Evolutionary conservation across 2,113 vertebrate species (phyloP).

Genomic region (Psittacula cyanocephala): DNA sequence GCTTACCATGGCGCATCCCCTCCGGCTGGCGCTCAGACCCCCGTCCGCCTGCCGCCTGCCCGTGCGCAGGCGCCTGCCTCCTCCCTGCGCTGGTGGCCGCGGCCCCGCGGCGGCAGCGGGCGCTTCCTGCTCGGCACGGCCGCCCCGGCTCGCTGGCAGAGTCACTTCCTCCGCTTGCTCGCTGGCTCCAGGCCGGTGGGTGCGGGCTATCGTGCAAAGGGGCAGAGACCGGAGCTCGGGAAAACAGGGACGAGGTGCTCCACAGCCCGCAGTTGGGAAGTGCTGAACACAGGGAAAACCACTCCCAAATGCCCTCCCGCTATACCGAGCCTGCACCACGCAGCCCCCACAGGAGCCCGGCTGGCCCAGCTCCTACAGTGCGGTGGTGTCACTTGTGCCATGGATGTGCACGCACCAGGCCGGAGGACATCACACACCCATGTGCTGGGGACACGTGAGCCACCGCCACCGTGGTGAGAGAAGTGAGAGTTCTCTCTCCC

Average conservation of each 20-base stretch:
- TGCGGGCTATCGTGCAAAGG: not conserved
- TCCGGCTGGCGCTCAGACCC: not conserved
- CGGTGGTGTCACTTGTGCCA: fast-evolving
- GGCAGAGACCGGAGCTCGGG: not conserved
- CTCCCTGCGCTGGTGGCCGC: not conserved
- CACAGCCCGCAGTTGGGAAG: not conserved
- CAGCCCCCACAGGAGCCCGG: not conserved
- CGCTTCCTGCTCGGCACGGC: not conserved
- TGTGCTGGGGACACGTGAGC: fast-evolving
- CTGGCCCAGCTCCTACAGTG: not conserved
- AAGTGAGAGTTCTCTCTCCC: not conserved
- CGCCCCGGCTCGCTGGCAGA: not conserved
- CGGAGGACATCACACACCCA: not conserved
- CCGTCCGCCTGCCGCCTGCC: not conserved
- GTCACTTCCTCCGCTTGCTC: not conserved
- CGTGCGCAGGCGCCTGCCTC: not conserved
- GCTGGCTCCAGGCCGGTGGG: not conserved
- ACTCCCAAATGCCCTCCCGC: not conserved
- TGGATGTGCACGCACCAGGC: not conserved
- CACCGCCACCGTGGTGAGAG: too few relatives aligned
- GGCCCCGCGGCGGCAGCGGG: not conserved
- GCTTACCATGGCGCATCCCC: not conserved
- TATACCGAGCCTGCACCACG: not conserved
- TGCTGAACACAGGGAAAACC: not conserved
- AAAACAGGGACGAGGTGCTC: not conserved